Base-by-base conservation (phyloP, 2,797 vertebrate species). In the Pampus argenteus region DNA sequence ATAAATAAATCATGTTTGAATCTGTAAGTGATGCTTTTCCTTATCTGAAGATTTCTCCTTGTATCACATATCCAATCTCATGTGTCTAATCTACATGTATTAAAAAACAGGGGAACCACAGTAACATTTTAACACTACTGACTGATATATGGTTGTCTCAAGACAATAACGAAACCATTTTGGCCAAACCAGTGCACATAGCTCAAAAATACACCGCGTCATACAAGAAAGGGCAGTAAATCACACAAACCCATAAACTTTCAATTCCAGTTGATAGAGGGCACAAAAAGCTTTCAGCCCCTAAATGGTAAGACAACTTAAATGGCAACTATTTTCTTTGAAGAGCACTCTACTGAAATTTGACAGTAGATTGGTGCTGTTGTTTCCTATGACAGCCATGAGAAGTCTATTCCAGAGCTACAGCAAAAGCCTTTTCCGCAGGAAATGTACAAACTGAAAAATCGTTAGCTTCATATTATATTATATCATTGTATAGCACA, bases 281-380 rank as follows among this genome's bases (percentile, higher is more conserved):
- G 74, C 57, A 83, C 79, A 81, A 83, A 86, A 82, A 49, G 76
- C 76, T 86, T 84, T 88, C 75, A 87, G 57, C 50, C 48, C 25
- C 31, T 67, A 80, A 89, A 82, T 61, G 83, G 72, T 74, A 56
- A 81, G 57, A 84, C 81, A 45, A 82, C 73, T 85, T 84, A 90
- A 88, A 91, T 89, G 66, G 77, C 23, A 65, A 70, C 79, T 38
- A 89, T 88, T 90, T 90, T 86, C 85, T 86, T 57, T 69, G 79
- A 90, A 74, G 78, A 86, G 79, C 84, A 86, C 81, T 88, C 73
- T 36, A 2, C 47, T 50, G 57, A 87, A 78, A 84, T 88, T 74
- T 90, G 85, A 86, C 86, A 85, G 84, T 52, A 68, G 73, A 86
- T 81, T 77, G 78, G 80, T 79, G 82, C 85, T 64, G 66, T 83